Evolutionary conservation across 2,113 vertebrate species (phyloP).

Genomic region (Microcebus jonahi): DNA sequence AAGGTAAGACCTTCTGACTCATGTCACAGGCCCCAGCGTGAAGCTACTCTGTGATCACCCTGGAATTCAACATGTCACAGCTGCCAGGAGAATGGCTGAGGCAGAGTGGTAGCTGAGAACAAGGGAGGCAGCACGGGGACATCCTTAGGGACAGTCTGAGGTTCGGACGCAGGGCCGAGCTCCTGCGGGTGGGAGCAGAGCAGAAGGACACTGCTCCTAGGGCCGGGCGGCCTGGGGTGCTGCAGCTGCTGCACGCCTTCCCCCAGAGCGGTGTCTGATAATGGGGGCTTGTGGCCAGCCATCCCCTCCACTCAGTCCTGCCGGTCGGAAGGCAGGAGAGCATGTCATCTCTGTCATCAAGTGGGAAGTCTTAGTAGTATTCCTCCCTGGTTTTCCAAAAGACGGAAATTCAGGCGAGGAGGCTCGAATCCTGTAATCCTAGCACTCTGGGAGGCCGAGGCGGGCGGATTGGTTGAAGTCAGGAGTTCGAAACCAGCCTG

Average conservation of each 20-base stretch:
- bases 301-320: neutral
- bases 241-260: neutral
- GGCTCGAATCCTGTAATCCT: too few species aligned
- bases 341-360: neutral
- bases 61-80: neutral
- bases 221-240: neutral
- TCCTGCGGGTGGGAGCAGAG: accelerated
- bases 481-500: too few species aligned
- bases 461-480: too few species aligned
- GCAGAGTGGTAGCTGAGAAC: neutral
- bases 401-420: neutral
- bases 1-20: neutral
- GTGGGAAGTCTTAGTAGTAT: neutral
- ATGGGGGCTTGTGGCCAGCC: neutral
- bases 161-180: neutral
- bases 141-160: neutral
- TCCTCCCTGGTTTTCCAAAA: neutral
- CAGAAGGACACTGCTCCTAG: too few species aligned
- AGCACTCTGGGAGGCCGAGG: too few species aligned
- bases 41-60: neutral
- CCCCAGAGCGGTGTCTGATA: neutral
- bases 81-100: neutral
- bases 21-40: accelerated
- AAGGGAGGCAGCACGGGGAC: neutral
- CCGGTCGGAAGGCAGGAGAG: neutral